Conservation (phyloP, 2,888 invertebrate species). For the Ichneumon xanthorius region DNA sequence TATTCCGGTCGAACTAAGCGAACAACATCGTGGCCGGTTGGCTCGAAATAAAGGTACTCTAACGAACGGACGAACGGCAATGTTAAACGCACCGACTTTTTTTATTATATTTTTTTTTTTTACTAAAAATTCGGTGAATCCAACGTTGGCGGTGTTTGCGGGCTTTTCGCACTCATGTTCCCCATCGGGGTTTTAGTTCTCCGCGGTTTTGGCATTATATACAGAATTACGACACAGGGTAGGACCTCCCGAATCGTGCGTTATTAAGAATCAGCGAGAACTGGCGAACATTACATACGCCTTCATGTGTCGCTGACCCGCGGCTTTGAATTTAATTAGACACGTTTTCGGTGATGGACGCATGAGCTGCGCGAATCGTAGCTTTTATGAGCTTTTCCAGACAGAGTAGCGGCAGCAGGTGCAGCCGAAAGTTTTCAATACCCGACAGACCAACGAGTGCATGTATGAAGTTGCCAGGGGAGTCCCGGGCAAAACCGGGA, state of each 20-base stretch:
- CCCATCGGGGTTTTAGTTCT: constrained; percentile 40
- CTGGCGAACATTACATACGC: constrained; percentile 17
- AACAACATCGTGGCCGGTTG: not conserved
- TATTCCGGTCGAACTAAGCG: not conserved
- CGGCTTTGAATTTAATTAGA: constrained; percentile 52
- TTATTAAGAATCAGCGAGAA: not conserved
- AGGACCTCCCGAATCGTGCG: not conserved
- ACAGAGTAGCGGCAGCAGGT: not conserved
- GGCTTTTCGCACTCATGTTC: constrained; percentile 10
- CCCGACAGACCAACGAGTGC: not conserved
- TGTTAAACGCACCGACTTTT: constrained; percentile 2
- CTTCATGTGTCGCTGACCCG: constrained; percentile 5
- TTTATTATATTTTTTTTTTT: constrained; percentile 27
- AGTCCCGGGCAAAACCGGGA: no score
- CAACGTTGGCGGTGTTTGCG: constrained; percentile 1
- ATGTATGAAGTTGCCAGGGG: not conserved
- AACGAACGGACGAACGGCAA: not conserved
- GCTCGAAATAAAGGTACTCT: constrained; percentile 29
- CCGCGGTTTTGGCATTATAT: constrained; percentile 10
- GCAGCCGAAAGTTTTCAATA: constrained; percentile 7
- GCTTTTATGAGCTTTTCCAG: constrained; percentile 17
- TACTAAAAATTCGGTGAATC: constrained; percentile 40
- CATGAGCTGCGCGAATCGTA: not conserved
- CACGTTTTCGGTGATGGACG: constrained; percentile 20
- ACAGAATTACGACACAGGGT: not conserved